A percentile compares a stretch with the other conserved stretches of the same genome.
Conservation (phyloP, 2,888 invertebrate species). For the Heteromurus nitidus region DNA sequence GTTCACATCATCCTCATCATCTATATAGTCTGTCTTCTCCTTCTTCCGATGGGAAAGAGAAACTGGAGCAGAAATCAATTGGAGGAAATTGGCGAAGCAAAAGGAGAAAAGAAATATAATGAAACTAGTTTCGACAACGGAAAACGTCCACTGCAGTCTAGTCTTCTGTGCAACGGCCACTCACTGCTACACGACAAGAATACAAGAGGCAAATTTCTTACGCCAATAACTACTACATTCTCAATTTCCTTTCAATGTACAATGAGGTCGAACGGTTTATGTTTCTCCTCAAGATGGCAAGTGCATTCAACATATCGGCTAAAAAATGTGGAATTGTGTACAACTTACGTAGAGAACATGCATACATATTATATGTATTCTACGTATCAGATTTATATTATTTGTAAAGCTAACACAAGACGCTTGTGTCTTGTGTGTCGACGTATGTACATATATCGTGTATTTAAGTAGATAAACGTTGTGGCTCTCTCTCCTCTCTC, state of each 20-base stretch:
- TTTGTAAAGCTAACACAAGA: too few relatives aligned
- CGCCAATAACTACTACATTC: conserved; percentile 2
- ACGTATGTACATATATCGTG: too few relatives aligned
- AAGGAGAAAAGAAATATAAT: conserved; percentile 9
- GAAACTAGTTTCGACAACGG: neutral
- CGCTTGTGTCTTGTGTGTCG: too few relatives aligned
- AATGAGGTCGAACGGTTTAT: conserved; percentile 8
- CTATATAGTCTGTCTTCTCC: neutral
- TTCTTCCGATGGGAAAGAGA: conserved; percentile 5
- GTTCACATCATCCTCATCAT: conserved; percentile 15
- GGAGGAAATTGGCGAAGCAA: conserved; percentile 58
- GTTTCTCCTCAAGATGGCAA: conserved; percentile 15
- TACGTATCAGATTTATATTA: too few relatives aligned
- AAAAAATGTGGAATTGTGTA: conserved; percentile 3
- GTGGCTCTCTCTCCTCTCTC: too few relatives aligned
- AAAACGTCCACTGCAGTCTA: neutral
- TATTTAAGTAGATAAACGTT: too few relatives aligned
- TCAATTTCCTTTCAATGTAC: conserved; percentile 46
- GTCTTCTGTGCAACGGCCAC: neutral
- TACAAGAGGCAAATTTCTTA: neutral
- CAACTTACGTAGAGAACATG: too few relatives aligned
- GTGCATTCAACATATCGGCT: neutral
- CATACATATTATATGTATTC: too few relatives aligned
- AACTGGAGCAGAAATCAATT: conserved; percentile 56
- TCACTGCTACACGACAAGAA: too few relatives aligned